Evolutionary conservation across 2,113 vertebrate species (phyloP), one percentile per base, ranked within the genome.

Genomic region (Bucco capensis): DNA sequence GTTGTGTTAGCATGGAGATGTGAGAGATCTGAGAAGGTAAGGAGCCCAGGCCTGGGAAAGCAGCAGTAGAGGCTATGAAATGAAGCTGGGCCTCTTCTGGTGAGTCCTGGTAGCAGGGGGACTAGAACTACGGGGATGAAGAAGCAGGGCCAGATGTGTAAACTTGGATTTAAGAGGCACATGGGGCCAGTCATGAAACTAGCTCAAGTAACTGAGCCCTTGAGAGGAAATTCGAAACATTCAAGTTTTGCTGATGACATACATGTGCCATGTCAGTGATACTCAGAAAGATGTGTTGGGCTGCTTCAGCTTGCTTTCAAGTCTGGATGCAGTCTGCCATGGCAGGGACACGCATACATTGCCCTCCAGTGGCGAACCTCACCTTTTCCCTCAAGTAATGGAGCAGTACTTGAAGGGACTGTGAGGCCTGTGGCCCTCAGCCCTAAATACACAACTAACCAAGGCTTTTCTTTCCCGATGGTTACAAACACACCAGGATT

Each of bases 261-360:
- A 6, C 0, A 0, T 9, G 6, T 74, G 31, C 38, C 7, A 2
- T 3, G 6, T 4, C 42, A 38, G 5, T 2, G 65, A 19, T 5
- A 30, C 31, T 44, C 40, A 37, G 12, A 46, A 51, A 50, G 38
- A 42, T 10, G 27, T 31, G 47, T 51, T 1, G 0, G 9, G 24
- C 47, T 64, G 19, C 31, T 19, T 30, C 47, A 33, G 44, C 14
- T 40, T 0, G 0, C 15, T 28, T 23, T 16, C 3, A 12, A 19
- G 3, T 1, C 7, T 1, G 9, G 50, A 6, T 1, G 25, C 15
- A 21, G 61, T 2, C 18, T 19, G 53, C 42, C 4, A 2, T 0
- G 0, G 49, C 83, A 73, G 50, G 0, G 5, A 4, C 24, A 11
- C 6, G 44, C 2, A 0, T 0, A 5, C 11, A 50, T 21, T 61